A percentile compares a stretch with the other conserved stretches of the same genome.
Evolutionary conservation across 2,113 vertebrate genomes (phyloP).

Genomic region (Macaca nemestrina): DNA sequence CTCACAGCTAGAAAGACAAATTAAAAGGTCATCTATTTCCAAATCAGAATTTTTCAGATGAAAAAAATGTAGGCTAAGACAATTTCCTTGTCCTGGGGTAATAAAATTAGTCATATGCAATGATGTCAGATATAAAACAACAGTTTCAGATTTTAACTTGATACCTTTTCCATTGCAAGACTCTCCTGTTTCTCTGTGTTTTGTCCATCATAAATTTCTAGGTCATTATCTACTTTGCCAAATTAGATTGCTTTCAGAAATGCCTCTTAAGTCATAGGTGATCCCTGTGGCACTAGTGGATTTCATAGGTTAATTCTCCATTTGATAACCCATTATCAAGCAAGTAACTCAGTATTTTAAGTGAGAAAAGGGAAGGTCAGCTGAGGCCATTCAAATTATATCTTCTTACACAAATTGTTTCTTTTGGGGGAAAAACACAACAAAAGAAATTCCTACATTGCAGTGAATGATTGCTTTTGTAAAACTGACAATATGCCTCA

Average conservation of each 20-base stretch:
- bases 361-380: not conserved
- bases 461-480: not conserved
- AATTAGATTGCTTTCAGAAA: not conserved
- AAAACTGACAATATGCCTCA: not conserved
- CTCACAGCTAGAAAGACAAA: not conserved
- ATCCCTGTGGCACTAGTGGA: not conserved
- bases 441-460: not conserved
- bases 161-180: not conserved
- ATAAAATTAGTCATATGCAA: not conserved
- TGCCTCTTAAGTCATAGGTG: not conserved
- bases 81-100: not conserved
- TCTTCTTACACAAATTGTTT: not conserved
- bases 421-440: not conserved
- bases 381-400: not conserved
- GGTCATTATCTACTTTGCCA: not conserved
- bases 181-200: not conserved
- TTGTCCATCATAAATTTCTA: not conserved
- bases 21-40: constrained; percentile 31
- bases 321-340: not conserved
- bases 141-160: not conserved
- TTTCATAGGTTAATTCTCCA: not conserved
- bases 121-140: not conserved
- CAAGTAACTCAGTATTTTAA: constrained; percentile 1
- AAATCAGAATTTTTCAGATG: constrained; percentile 13
- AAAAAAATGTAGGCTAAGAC: not conserved